Base-by-base conservation (phyloP, 2,888 invertebrate genomes). In the Drosophila incognita region DNA sequence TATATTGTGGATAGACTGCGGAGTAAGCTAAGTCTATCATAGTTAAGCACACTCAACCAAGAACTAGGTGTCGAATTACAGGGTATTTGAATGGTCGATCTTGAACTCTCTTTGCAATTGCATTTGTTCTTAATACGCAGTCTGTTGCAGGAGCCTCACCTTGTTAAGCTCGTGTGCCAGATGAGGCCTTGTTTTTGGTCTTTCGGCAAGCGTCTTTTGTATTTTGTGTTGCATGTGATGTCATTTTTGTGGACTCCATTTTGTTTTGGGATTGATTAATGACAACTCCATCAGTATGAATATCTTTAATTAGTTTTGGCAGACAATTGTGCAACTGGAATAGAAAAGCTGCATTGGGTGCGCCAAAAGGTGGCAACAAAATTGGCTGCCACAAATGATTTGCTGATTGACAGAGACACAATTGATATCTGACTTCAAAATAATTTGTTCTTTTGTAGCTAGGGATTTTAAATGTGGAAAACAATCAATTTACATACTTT, bases 201-300 rank as follows among this genome's bases (percentile, higher is more conserved):
- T 76, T 68, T 65, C 42, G 46, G 46, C 27, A 18, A 49, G 10
- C 49, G 49, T 49, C 35, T 46, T 46, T 46, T 46, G 46, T 46
- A 46, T n/a, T 24, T 35, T 24, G 66, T 76, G 21, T 56, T 27
- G 48, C 40, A 40, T 29, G 83, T 85, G 89, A 85, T 89, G 89
- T 85, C 89, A 85, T 85, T 87, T 67, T 51, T 52, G 61, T 54
- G 51, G 67, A 59, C 80, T 84, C 89, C 85, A 85, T 85, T 85
- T 85, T 89, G 78, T 83, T 82, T 86, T 69, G 51, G n/a, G 62
- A 87, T 87, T 85, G 85, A 85, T 85, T 89, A 80, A 85, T 85
- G 89, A 80, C 82, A 59, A 56, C 74, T 71, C 49, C 76, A 76
- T 53, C 70, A 67, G 48, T 40, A 62, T 57, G 72, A 71, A 74